Conservation (phyloP, 2,113 vertebrate genomes). For the Edolisoma coerulescens region DNA sequence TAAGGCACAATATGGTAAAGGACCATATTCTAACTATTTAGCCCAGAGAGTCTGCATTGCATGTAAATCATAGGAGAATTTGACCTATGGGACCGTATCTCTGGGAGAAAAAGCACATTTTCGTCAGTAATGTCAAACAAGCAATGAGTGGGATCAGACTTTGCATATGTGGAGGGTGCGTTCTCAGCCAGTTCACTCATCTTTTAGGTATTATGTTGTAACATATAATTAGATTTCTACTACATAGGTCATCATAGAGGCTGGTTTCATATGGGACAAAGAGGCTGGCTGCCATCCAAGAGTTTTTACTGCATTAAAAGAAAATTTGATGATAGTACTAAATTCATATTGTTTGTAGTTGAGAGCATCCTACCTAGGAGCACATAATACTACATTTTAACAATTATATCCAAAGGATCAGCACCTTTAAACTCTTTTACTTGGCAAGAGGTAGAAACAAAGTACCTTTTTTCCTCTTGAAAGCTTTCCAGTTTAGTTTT, state of each 20-base stretch:
- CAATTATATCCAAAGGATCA: background rate
- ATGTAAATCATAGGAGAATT: background rate
- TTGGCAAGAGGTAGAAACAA: background rate
- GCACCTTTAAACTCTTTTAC: background rate
- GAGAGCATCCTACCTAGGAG: background rate
- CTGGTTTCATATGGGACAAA: background rate
- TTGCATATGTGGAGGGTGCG: background rate
- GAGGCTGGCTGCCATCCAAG: background rate
- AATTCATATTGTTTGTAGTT: background rate
- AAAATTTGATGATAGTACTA: background rate
- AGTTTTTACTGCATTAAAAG: background rate
- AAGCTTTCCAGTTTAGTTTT: background rate
- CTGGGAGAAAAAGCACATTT: background rate
- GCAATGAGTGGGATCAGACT: background rate
- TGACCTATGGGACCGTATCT: background rate
- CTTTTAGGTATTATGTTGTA: background rate
- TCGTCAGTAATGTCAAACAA: background rate
- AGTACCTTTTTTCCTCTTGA: background rate
- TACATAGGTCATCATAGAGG: background rate
- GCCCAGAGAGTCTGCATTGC: background rate
- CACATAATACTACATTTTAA: background rate
- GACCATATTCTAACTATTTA: background rate
- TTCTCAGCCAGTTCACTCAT: background rate
- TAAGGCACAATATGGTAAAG: background rate
- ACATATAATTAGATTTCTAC: background rate